Evolutionary conservation across 2,113 vertebrate species (phyloP), one percentile per base, ranked within the genome.

Genomic region (Eurystomus gularis): DNA sequence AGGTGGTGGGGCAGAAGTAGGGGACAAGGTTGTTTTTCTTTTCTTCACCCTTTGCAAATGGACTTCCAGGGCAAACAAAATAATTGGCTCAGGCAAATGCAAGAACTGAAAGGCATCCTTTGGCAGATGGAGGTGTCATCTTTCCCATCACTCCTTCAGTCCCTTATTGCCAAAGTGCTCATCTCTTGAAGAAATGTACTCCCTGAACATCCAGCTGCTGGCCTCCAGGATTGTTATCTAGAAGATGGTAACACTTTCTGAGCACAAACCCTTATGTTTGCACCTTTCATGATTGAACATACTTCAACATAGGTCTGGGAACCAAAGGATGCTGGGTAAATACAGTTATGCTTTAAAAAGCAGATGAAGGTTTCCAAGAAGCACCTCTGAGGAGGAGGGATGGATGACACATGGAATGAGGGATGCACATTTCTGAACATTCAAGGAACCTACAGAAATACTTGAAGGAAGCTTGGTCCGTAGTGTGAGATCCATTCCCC

Each of bases 401-500:
- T 10, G 51, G 55, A 23, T 44, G 39, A 51, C 33, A 48, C 0
- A 0, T 76, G 35, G 29, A 35, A 9, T 11, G 3, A 3, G 15
- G 20, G 12, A 44, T 48, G 29, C 35, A 40, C 16, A 26, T 4
- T 11, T 54, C 40, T 25, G 35, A 46, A 75, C 83, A 46, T 54
- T 70, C 57, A 69, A 80, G 31, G 62, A 37, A 58, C 17, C 58
- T 55, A 33, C n/a, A 69, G 68, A 64, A 85, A 46, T 23, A 29
- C n/a, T 44, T 13, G 37, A 61, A 76, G n/a, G 76, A 75, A 66
- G 31, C n/a, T 72, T 16, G 40, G 17, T 46, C 18, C 85, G 39
- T 1, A 0, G 9, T 26, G 33, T 1, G 0, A 68, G 40, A 31
- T 26, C 62, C 2, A 2, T 21, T 75, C n/a, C 31, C n/a, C n/a